These are phyloP conservation scores for Corbicula japonica DNA, from an alignment of 2,888 invertebrate species.

Conservation along the genomic window DNA sequence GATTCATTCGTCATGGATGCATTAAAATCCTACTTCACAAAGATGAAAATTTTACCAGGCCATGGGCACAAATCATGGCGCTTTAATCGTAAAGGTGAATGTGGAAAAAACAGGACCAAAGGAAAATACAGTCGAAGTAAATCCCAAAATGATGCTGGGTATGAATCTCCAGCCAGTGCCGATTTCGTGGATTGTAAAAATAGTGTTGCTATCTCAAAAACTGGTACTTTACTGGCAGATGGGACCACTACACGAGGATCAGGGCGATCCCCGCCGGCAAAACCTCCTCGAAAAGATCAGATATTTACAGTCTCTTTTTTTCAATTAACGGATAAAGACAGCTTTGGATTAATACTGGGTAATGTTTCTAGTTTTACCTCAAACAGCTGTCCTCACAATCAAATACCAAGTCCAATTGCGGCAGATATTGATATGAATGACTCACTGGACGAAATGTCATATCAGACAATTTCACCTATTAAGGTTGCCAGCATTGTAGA, in stretches of 20 bases:
- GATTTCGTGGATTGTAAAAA: constrained; percentile 45
- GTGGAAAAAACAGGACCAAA: constrained; percentile 49
- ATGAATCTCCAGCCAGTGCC: constrained; percentile 28
- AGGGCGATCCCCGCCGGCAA: constrained; percentile 75
- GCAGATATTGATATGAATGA: constrained; percentile 39
- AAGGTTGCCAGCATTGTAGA: constrained; percentile 74
- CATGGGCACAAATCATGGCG: constrained; percentile 63
- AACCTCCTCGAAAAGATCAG: constrained; percentile 81
- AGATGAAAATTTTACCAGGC: constrained; percentile 68
- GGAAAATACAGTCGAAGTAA: constrained; percentile 58
- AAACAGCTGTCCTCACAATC: constrained; percentile 50
- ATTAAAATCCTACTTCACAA: constrained; percentile 79
- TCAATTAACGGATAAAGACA: constrained; percentile 55
- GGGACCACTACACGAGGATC: constrained; percentile 21
- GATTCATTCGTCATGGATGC: too few relatives aligned
- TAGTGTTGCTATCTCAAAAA: constrained; percentile 42
- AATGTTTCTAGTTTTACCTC: constrained; percentile 56
- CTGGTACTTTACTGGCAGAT: constrained; percentile 38
- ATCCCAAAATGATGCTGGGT: constrained; percentile 62
- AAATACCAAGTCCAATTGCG: constrained; percentile 41
- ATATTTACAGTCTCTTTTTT: constrained; percentile 76
- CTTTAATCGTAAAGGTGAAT: constrained; percentile 56
- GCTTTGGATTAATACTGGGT: constrained; percentile 77
- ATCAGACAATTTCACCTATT: constrained; percentile 63
- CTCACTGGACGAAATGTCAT: constrained; percentile 55